These are phyloP conservation scores for Nemoura dubitans DNA, from an alignment of 2,888 invertebrate species.

Conservation along the genomic window DNA sequence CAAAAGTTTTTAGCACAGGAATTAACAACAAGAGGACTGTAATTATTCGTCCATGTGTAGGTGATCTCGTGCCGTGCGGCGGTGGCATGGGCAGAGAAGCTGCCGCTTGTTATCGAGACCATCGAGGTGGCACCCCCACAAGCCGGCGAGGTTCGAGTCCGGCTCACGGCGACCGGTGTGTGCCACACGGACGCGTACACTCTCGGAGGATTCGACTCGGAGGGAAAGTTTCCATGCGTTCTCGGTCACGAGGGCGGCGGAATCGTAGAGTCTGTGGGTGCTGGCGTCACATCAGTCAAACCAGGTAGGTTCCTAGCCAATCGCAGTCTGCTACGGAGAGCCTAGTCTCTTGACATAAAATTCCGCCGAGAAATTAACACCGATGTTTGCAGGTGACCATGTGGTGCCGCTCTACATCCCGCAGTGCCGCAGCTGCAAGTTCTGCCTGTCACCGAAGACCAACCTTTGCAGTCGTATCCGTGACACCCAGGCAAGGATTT, in stretches of 20 bases:
- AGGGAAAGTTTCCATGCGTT: slow-evolving; percentile 90
- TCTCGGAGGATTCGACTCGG: slow-evolving; percentile 86
- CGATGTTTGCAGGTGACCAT: slow-evolving; percentile 78
- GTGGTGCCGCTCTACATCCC: slow-evolving; percentile 98
- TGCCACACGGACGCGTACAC: slow-evolving; percentile 96
- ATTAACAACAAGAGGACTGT: not conserved
- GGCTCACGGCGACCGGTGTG: slow-evolving; percentile 81
- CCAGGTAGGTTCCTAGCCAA: too few relatives aligned
- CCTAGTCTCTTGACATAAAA: not conserved
- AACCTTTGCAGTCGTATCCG: slow-evolving; percentile 96
- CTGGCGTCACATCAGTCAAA: slow-evolving; percentile 86
- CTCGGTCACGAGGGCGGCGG: slow-evolving; percentile 98
- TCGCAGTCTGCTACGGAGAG: not conserved
- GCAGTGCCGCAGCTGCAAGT: slow-evolving; percentile 96
- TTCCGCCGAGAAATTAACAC: not conserved
- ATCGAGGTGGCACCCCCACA: slow-evolving; percentile 95
- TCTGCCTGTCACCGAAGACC: slow-evolving; percentile 93
- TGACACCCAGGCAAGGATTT: slow-evolving; percentile 67
- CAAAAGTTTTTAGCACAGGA: not conserved
- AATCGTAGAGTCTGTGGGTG: slow-evolving; percentile 95
- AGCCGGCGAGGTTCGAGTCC: slow-evolving; percentile 88
- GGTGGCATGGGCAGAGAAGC: slow-evolving; percentile 94
- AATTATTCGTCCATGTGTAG: slow-evolving; percentile 58
- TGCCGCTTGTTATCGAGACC: slow-evolving; percentile 88
- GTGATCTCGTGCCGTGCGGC: slow-evolving; percentile 93